Percentiles rank a stretch among this genome's conserved stretches.
Conservation (phyloP, 2,797 vertebrate genomes). For the Tinamus major region DNA sequence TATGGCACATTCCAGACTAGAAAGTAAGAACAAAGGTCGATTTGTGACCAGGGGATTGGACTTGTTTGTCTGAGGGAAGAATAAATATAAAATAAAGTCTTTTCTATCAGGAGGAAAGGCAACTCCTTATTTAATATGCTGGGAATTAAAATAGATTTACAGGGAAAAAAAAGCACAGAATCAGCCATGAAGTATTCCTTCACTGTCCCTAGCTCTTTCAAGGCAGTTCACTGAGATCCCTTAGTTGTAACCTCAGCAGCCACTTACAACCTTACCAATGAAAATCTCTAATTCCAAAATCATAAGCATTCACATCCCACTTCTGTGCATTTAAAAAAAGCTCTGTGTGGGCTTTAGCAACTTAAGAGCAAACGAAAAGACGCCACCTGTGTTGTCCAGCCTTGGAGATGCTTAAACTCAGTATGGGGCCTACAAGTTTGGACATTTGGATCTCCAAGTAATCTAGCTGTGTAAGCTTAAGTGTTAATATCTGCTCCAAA, state of each 20-base stretch:
- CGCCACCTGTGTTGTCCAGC: not conserved
- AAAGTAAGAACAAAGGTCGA: not conserved
- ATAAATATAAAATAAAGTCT: not conserved
- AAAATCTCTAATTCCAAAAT: not conserved
- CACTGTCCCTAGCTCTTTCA: not conserved
- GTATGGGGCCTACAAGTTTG: not conserved
- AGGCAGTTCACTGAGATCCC: not conserved
- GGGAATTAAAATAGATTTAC: not conserved
- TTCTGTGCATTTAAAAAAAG: not conserved
- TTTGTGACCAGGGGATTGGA: not conserved
- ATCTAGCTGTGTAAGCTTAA: not conserved
- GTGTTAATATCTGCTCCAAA: not conserved
- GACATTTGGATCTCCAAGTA: not conserved
- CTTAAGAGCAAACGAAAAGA: not conserved
- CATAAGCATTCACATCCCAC: not conserved
- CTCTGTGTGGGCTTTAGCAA: not conserved
- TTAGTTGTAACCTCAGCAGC: not conserved
- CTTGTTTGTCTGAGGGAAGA: not conserved
- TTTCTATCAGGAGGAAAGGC: not conserved
- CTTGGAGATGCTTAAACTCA: not conserved
- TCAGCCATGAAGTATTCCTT: not conserved
- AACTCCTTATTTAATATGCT: not conserved
- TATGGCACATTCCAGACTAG: not conserved
- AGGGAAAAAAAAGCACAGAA: not conserved
- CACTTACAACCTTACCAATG: not conserved